Evolutionary conservation across 1,140 invertebrate genomes (phyloP), one percentile per base, ranked within the genome.

Genomic region (Drosophila sp.): DNA sequence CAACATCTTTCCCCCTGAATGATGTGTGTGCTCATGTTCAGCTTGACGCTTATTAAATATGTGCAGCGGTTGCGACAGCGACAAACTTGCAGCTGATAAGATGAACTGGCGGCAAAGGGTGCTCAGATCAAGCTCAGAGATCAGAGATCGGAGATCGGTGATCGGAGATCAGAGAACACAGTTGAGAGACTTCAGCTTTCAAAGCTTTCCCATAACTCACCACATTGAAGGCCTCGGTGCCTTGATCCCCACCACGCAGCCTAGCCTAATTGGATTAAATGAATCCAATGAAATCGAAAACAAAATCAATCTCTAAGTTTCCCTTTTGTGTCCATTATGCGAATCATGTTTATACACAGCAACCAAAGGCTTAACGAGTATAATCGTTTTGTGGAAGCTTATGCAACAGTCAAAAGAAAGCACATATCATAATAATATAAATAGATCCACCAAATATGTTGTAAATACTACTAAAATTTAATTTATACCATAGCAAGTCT

Each of bases 231-330:
- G 21, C 38, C 7, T 38, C 51, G 56, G 34, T 51, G 65, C 57
- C 58, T 61, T 59, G 38, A 50, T 18, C 45, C 64, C 41, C 76
- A 32, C 62, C 40, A 61, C 40, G 14, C 38, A 43, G 50, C 50
- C 81, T 89, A 83, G 54, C 83, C 83, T 89, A 89, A 89, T 89
- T 89, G 83, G 83, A 89, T 89, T 89, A 89, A 86, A 59, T 50
- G 76, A 74, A 70, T 77, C 70, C 77, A 73, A 73, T 79, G 75
- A 81, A 89, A 89, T 70, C 79, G 83, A 83, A 83, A 84, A 73
- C 80, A 79, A 83, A 80, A 77, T 77, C 83, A 76, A 87, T 78
- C 56, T 71, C 73, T 41, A 16, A 58, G 43, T 57, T 65, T 65
- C 29, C 46, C 14, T 54, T 53, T 56, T 36, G 18, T 50, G 25